Evolutionary conservation across 2,113 vertebrate genomes (phyloP).

Genomic region (Pseudonaja textilis): DNA sequence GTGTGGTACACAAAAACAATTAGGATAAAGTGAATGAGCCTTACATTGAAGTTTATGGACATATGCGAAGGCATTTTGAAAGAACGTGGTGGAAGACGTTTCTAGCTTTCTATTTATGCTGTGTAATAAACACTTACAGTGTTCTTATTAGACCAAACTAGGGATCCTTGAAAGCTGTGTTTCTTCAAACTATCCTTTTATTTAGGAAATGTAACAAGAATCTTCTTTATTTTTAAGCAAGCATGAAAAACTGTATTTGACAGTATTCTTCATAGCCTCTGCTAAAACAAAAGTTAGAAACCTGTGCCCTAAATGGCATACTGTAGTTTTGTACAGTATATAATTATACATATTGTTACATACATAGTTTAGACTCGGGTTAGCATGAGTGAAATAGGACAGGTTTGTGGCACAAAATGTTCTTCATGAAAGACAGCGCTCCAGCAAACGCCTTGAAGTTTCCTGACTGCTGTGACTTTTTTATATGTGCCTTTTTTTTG

Average conservation of each 20-base stretch:
- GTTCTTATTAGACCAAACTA: background rate
- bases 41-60: background rate
- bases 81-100: background rate
- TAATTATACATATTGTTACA: background rate
- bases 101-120: background rate
- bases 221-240: background rate
- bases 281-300: background rate
- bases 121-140: background rate
- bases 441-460: fast-evolving
- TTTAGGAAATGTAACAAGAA: background rate
- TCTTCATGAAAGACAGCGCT: background rate
- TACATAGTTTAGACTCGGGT: background rate
- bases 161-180: background rate
- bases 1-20: background rate
- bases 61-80: background rate
- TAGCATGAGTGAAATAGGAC: background rate
- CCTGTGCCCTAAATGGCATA: background rate
- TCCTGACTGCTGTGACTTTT: background rate
- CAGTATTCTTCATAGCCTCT: background rate
- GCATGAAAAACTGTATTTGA: background rate
- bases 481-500: background rate
- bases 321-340: background rate
- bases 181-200: background rate
- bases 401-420: background rate
- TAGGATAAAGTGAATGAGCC: background rate